A percentile compares a stretch with the other conserved stretches of the same genome.
Conservation (phyloP, 2,888 invertebrate species). For the Tetanocera ferruginea region DNA sequence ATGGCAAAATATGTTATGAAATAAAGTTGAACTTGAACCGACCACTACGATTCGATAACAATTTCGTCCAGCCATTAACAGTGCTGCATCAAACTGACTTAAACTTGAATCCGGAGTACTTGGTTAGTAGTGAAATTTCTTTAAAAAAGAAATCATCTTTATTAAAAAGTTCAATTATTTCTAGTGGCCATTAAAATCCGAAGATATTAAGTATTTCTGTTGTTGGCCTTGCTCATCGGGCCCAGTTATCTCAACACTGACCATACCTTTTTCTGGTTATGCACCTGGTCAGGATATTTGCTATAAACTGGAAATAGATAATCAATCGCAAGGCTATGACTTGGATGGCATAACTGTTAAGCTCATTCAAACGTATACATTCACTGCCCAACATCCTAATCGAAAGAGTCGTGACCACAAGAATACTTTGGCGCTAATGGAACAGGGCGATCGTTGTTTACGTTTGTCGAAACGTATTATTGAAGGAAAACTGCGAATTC, state of each 20-base stretch:
- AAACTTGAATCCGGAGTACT: conserved; percentile 77
- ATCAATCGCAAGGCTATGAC: conserved; percentile 51
- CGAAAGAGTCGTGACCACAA: conserved; percentile 43
- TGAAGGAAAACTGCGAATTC: conserved; percentile 46
- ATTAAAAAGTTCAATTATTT: neutral
- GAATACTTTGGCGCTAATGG: conserved; percentile 30
- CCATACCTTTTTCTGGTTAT: conserved; percentile 53
- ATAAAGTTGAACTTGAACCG: conserved; percentile 81
- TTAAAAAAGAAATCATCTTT: conserved; percentile 58
- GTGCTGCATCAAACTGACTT: conserved; percentile 83
- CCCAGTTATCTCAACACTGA: conserved; percentile 48
- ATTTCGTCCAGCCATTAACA: conserved; percentile 72
- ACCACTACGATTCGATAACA: conserved; percentile 78
- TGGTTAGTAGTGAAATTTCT: conserved; percentile 79
- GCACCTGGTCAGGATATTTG: conserved; percentile 54
- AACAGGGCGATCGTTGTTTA: conserved; percentile 31
- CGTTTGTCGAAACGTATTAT: conserved; percentile 48
- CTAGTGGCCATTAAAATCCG: conserved; percentile 48
- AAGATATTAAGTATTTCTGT: conserved; percentile 50
- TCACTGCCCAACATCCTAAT: conserved; percentile 50
- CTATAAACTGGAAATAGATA: conserved; percentile 51
- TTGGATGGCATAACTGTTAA: conserved; percentile 46
- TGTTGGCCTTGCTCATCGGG: conserved; percentile 53
- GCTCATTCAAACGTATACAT: conserved; percentile 47
- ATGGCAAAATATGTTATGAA: conserved; percentile 81